These are phyloP conservation scores for Xenotilapia longispinis DNA, from an alignment of 2,113 vertebrate genomes.

Conservation along the genomic window DNA sequence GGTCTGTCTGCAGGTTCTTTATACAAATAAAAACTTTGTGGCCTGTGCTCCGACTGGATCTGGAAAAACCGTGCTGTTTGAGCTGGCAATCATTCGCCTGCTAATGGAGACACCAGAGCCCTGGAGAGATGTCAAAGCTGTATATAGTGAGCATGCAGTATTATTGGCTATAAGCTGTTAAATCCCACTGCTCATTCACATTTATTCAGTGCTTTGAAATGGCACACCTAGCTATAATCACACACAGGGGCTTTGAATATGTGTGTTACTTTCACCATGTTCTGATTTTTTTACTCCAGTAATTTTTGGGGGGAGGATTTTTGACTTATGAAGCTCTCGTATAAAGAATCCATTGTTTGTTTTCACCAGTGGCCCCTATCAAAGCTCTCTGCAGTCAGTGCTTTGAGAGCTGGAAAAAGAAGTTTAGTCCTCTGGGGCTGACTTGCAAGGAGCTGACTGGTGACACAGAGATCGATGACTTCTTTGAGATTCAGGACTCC, in stretches of 20 bases:
- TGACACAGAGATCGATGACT: constrained; percentile 91
- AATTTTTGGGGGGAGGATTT: neutral
- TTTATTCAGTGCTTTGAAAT: neutral
- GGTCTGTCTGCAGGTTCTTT: constrained; percentile 81
- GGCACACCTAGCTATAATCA: neutral
- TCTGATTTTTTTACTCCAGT: neutral
- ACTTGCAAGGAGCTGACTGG: constrained; percentile 95
- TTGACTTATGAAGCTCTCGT: neutral
- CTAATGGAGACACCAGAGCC: constrained; percentile 87
- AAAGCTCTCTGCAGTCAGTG: constrained; percentile 95
- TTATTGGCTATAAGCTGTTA: neutral
- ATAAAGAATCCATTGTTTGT: neutral
- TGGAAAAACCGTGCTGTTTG: constrained; percentile 94
- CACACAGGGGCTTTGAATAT: neutral
- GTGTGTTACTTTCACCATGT: neutral
- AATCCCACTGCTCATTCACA: neutral
- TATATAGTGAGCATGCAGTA: constrained; percentile 71
- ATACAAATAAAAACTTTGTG: constrained; percentile 90
- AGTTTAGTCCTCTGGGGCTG: constrained; percentile 89
- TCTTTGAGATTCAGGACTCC: constrained; percentile 95
- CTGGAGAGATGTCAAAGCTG: constrained; percentile 90
- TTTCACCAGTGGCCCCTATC: constrained; percentile 89
- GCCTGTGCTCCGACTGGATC: constrained; percentile 94
- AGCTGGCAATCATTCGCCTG: constrained; percentile 89
- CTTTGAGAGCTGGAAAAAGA: constrained; percentile 91